Evolutionary conservation across 2,888 invertebrate species (phyloP).

Genomic region (Linyphia triangularis): DNA sequence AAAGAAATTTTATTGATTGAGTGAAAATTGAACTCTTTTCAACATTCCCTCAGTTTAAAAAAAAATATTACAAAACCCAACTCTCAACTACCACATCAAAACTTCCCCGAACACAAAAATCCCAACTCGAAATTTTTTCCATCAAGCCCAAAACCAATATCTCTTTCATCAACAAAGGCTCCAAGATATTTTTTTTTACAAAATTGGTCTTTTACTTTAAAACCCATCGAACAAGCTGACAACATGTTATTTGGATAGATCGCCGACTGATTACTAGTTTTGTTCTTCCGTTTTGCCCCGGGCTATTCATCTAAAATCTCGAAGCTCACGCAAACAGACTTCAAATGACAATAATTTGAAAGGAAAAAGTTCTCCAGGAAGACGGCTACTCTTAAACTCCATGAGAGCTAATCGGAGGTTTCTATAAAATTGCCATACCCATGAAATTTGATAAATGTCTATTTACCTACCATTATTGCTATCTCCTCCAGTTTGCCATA

Average conservation of each 20-base stretch:
- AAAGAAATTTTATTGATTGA: too few species aligned
- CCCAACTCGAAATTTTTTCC: too few species aligned
- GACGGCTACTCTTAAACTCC: neutral
- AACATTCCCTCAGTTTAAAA: too few species aligned
- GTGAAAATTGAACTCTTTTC: too few species aligned
- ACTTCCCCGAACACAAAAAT: too few species aligned
- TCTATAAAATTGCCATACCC: neutral
- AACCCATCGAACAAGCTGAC: slow-evolving; percentile 15
- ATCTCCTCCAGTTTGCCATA: too few species aligned
- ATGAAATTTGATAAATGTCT: slow-evolving; percentile 28
- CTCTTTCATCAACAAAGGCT: neutral
- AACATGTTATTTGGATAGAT: slow-evolving; percentile 32
- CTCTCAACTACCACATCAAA: too few species aligned
- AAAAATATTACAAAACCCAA: too few species aligned
- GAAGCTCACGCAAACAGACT: neutral
- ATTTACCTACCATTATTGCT: neutral
- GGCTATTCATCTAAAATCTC: neutral
- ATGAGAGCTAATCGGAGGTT: neutral
- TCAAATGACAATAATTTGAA: slow-evolving; percentile 34
- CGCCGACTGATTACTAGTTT: slow-evolving; percentile 42
- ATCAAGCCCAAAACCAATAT: neutral
- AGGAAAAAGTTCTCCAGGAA: neutral
- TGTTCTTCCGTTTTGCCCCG: neutral
- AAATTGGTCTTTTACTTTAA: neutral
- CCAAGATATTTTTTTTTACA: neutral